Evolutionary conservation across 53 echinoderm and acorn worm species (phyloP), one percentile per base, ranked within the genome.

Genomic region (Astropecten irregularis): DNA sequence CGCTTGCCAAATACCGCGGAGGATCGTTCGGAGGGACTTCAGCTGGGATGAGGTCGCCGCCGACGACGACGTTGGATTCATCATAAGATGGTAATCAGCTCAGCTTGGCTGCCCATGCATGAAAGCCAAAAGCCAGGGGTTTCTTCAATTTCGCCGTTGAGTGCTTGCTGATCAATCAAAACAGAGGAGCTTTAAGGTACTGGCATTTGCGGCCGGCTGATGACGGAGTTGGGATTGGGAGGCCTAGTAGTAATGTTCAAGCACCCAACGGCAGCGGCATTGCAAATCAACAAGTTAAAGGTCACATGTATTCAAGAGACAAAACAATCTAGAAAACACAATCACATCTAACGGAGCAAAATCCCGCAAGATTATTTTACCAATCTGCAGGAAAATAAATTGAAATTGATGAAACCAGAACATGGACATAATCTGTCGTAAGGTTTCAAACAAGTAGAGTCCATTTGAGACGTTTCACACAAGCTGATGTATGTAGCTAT

Each of bases 51-150:
- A 34, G n/a, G 42, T 8, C 11, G 42, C 6, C 6, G 63, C 6
- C 6, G 63, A 18, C 14, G 65, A 38, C 7, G 79, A 47, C 46
- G 63, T 31, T 22, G 61, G 79, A 48, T 30, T 79, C 79, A 79
- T 79, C 56, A 79, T 79, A 42, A 48, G 71, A 55, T 21, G 47
- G 71, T 69, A 28, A 84, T 84, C 69, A 84, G 84, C 56, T 4
- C 50, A 29, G 69, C 84, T 69, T 84, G 84, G 42, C 22, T 40
- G 71, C 70, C 31, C 29, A 62, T 79, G 79, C 79, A 62, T 57
- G 26, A 60, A 46, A 79, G 29, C 14, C 42, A 29, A 0, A 31
- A 61, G 30, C 62, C 18, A 31, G 26, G 30, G n/a, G 10, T 42
- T 30, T 40, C 60, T 60, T 79, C 62, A 60, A 49, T 79, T 60